Evolutionary conservation across 2,113 vertebrate species (phyloP).

Genomic region (Tragelaphus buxtoni): DNA sequence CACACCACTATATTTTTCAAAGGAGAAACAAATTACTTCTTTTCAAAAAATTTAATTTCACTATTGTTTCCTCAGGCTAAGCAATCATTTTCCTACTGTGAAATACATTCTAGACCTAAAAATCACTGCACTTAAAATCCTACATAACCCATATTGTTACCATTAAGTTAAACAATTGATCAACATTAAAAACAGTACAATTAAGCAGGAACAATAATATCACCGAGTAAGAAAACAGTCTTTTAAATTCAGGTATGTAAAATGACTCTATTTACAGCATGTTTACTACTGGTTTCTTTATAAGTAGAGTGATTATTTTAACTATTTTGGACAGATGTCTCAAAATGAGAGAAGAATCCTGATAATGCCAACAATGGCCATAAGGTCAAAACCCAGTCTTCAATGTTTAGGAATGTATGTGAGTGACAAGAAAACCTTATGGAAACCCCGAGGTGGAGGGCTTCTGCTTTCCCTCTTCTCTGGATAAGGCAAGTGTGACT

Average conservation of each 20-base stretch:
- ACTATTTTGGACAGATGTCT: not conserved
- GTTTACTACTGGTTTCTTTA: not conserved
- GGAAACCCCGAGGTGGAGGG: not conserved
- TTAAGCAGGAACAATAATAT: not conserved
- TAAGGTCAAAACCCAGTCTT: not conserved
- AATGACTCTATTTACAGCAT: not conserved
- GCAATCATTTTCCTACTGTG: not conserved
- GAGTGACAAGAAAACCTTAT: not conserved
- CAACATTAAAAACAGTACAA: not conserved
- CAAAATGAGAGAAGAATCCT: not conserved
- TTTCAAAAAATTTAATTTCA: conserved; percentile 26
- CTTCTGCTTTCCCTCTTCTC: not conserved
- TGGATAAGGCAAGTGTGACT: not conserved
- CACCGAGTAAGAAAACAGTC: not conserved
- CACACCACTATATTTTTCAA: not conserved
- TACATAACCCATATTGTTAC: not conserved
- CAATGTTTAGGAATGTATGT: not conserved
- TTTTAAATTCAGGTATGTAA: not conserved
- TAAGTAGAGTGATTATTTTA: not conserved
- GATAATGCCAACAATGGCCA: not conserved
- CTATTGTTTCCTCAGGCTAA: not conserved
- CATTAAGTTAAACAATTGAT: not conserved
- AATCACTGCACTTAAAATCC: not conserved
- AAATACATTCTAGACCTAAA: not conserved
- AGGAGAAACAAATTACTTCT: not conserved